Evolutionary conservation across 2,888 invertebrate genomes (phyloP), one percentile per base, ranked within the genome.

Genomic region (Tachina lurida): DNA sequence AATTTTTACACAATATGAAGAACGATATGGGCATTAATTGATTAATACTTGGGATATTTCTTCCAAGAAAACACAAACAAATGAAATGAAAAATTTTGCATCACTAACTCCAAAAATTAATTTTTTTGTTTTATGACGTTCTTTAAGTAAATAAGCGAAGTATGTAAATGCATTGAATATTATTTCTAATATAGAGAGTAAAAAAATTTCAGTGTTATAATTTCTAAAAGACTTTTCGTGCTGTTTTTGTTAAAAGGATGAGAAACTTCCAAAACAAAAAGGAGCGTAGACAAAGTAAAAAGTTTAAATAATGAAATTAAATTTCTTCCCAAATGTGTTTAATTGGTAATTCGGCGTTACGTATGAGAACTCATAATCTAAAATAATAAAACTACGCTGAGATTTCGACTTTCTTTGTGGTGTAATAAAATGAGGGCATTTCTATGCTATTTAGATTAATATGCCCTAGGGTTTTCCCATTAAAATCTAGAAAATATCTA

Each of bases 241-340:
- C 13, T 67, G 31, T 19, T 39, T 12, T 68, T 58, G 17, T 76
- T 17, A 45, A 10, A 0, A 39, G 1, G 31, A 13, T 3, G 13
- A 2, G 22, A 10, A 45, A 31, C 10, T 56, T 63, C 7, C 19
- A 41, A 41, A n/a, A 10, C 3, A n/a, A 43, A 19, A 67, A 39
- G 15, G 10, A 76, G 41, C 52, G n/a, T 12, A 78, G 60, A 56
- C 54, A 49, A 70, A 71, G 56, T 63, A 56, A 63, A 39, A 52
- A 71, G 45, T 62, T 73, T 60, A 62, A 68, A 80, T 86, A 86
- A 86, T 86, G 83, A 83, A 86, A 83, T 86, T 86, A 83, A 83
- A 86, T 86, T 73, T 80, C 56, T 82, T 73, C 76, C 79, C 86
- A 86, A 86, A 83, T 76, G 83, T 56, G 13, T 76, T 76, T 83